Percentiles rank a stretch among this genome's conserved stretches.
Conservation (phyloP, 2,888 invertebrate genomes). For the Mimas tiliae region DNA sequence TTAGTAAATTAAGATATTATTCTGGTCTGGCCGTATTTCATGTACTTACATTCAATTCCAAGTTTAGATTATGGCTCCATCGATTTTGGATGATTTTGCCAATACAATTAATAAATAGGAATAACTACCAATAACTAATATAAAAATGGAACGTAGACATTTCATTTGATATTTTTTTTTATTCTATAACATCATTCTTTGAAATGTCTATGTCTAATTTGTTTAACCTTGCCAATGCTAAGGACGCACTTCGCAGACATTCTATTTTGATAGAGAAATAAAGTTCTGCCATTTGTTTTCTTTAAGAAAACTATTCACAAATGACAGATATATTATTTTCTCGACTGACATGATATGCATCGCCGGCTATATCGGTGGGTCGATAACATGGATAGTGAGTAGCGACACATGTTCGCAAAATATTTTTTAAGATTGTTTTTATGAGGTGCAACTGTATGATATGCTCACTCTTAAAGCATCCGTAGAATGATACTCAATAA, state of each 20-base stretch:
- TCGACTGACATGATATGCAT: constrained; percentile 61
- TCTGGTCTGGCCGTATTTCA: background rate
- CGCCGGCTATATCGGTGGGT: constrained; percentile 55
- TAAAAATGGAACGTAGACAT: no score
- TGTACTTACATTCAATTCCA: no score
- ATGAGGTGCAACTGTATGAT: constrained; percentile 78
- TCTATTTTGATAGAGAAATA: constrained; percentile 57
- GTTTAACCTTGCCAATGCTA: constrained; percentile 46
- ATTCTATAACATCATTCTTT: constrained; percentile 31
- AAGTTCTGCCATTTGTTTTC: constrained; percentile 57
- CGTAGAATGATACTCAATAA: constrained; percentile 79
- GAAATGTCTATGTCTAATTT: constrained; percentile 26
- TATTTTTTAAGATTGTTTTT: constrained; percentile 76
- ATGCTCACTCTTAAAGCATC: constrained; percentile 68
- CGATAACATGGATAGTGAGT: constrained; percentile 40
- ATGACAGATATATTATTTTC: constrained; percentile 64
- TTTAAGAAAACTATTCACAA: constrained; percentile 57
- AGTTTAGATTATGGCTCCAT: no score
- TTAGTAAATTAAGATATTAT: background rate
- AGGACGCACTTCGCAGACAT: constrained; percentile 47
- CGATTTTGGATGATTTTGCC: no score
- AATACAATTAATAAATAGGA: no score
- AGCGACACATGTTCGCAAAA: constrained; percentile 62
- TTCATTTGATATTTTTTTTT: background rate
- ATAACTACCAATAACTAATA: no score